These are phyloP conservation scores for Apotomis betuletana DNA, from an alignment of 2,888 invertebrate genomes.

Conservation along the genomic window DNA sequence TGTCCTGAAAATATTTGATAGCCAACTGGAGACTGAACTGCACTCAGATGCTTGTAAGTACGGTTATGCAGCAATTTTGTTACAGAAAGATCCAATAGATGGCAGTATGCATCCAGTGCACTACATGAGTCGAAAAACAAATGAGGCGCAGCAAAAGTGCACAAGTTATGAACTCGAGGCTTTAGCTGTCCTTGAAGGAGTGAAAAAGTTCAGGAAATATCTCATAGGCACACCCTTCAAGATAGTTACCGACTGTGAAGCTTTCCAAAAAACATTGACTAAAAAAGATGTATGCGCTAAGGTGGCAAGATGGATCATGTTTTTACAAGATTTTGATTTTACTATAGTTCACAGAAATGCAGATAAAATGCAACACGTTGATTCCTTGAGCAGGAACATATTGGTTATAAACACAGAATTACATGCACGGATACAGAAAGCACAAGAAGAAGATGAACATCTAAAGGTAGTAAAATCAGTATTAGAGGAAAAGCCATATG, in stretches of 20 bases:
- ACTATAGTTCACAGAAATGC: slow-evolving; percentile 39
- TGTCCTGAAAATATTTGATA: no score
- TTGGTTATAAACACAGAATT: slow-evolving; percentile 14
- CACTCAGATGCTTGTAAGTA: neutral
- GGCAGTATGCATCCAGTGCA: slow-evolving; percentile 27
- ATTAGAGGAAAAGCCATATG: slow-evolving; percentile 38
- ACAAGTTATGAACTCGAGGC: slow-evolving; percentile 41
- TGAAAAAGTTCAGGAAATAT: slow-evolving; percentile 36
- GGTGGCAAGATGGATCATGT: slow-evolving; percentile 42
- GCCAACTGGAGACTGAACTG: no score
- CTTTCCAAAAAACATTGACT: neutral
- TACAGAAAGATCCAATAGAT: slow-evolving; percentile 21
- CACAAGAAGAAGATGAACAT: slow-evolving; percentile 45
- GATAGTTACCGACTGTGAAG: slow-evolving; percentile 13
- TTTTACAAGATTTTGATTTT: slow-evolving; percentile 44
- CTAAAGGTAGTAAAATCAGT: slow-evolving; percentile 44
- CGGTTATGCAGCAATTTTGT: slow-evolving; percentile 23
- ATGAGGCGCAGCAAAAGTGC: slow-evolving; percentile 35
- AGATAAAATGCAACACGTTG: slow-evolving; percentile 34
- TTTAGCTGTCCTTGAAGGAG: slow-evolving; percentile 36
- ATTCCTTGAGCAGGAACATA: slow-evolving; percentile 44
- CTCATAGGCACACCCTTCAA: slow-evolving; percentile 33
- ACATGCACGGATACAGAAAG: slow-evolving; percentile 40
- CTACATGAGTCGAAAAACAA: slow-evolving; percentile 40
- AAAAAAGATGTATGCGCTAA: slow-evolving; percentile 6